Evolutionary conservation across 2,888 invertebrate genomes (phyloP).

Genomic region (Girardia tigrina): DNA sequence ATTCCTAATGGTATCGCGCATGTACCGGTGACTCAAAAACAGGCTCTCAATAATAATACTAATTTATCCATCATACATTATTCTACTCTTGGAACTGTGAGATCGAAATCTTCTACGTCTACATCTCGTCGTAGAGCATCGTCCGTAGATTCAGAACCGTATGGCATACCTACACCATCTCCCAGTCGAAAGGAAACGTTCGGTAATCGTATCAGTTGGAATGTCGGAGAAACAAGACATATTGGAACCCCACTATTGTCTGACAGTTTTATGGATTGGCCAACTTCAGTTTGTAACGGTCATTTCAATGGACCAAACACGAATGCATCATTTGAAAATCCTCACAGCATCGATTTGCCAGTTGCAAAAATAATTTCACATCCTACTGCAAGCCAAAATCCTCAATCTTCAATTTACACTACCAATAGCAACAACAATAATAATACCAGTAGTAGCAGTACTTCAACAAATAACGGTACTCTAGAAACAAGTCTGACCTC

Average conservation of each 20-base stretch:
- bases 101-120: conserved; percentile 2
- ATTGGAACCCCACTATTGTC: background rate
- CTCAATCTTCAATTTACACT: conserved; percentile 13
- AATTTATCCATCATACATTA: background rate
- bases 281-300: background rate
- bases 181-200: background rate
- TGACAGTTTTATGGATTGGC: background rate
- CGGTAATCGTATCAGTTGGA: conserved; percentile 8
- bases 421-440: too few species aligned
- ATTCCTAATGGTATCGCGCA: conserved; percentile 11
- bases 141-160: background rate
- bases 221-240: background rate
- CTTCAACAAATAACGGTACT: conserved; percentile 1
- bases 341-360: conserved; percentile 8
- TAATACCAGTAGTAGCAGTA: too few species aligned
- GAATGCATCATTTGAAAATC: background rate
- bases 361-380: conserved; percentile 4
- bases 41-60: background rate
- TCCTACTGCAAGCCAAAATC: background rate
- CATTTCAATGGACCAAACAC: background rate
- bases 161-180: background rate
- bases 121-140: conserved; percentile 10
- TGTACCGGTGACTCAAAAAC: conserved; percentile 4
- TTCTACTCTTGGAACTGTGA: background rate
- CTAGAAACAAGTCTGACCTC: background rate